These are phyloP conservation scores for Nomada goodeniana DNA, from an alignment of 2,888 invertebrate species.

Conservation along the genomic window DNA sequence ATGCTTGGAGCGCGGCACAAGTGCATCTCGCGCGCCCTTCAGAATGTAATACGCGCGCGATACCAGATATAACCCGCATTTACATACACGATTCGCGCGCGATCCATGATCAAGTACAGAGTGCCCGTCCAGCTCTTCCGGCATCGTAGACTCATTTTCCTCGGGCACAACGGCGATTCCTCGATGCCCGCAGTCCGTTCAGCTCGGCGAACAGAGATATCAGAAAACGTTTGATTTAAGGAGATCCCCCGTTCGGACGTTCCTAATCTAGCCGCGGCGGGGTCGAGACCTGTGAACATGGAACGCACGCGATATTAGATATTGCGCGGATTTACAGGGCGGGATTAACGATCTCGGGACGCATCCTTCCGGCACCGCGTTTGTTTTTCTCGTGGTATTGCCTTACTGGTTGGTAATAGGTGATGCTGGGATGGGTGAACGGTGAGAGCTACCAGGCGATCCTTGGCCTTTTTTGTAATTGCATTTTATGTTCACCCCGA, in stretches of 20 bases:
- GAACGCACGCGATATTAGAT: constrained; percentile 17
- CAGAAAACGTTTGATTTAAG: constrained; percentile 24
- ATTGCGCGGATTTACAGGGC: not conserved
- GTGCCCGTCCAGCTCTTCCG: constrained; percentile 28
- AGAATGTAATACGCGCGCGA: constrained; percentile 44
- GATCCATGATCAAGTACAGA: constrained; percentile 14
- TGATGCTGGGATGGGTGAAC: not conserved
- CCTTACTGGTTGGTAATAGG: not conserved
- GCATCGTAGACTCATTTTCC: constrained; percentile 36
- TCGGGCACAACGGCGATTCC: not conserved
- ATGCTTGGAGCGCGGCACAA: constrained; percentile 23
- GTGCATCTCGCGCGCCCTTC: not conserved
- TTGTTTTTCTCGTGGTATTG: not conserved
- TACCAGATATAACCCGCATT: constrained; percentile 54
- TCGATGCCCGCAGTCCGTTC: not conserved
- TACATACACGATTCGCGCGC: constrained; percentile 37
- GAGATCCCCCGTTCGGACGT: not conserved
- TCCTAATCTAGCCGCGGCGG: not conserved
- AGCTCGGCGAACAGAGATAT: constrained; percentile 21
- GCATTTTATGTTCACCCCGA: no score
- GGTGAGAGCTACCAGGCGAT: no score
- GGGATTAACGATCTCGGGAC: constrained; percentile 1
- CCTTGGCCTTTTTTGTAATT: no score
- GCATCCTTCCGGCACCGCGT: constrained; percentile 20
- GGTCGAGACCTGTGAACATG: not conserved